A percentile compares a stretch with the other conserved stretches of the same genome.
Conservation (phyloP, 2,113 vertebrate species). For the Meriones unguiculatus region DNA sequence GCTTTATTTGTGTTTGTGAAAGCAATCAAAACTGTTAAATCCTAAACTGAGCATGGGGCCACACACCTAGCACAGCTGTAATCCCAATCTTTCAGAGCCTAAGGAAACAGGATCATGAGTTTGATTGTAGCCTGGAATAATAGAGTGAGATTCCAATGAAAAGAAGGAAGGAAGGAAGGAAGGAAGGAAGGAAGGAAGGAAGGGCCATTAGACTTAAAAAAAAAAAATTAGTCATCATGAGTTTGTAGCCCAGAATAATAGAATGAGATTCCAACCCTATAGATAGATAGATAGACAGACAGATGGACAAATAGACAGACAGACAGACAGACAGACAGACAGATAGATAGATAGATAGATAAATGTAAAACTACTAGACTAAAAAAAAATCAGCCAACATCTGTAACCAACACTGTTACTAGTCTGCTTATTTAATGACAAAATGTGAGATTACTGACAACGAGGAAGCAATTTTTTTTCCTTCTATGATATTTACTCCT, state of each 20-base stretch:
- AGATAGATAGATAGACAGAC: too few relatives aligned
- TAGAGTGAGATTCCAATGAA: not conserved
- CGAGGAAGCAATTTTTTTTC: not conserved
- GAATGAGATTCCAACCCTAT: not conserved
- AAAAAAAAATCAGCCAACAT: not conserved
- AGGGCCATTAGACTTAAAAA: too few relatives aligned
- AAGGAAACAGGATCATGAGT: not conserved
- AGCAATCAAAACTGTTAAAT: not conserved
- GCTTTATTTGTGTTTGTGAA: not conserved
- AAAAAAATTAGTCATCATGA: too few relatives aligned
- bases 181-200: too few relatives aligned
- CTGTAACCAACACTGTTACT: not conserved
- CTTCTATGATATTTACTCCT: not conserved
- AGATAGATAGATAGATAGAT: too few relatives aligned
- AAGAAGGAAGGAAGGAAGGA: too few relatives aligned
- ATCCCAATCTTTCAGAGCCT: not conserved
- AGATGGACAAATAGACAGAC: too few relatives aligned
- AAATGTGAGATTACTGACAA: not conserved
- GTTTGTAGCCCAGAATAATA: not conserved
- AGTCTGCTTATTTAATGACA: not conserved
- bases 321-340: too few relatives aligned
- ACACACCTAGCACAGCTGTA: not conserved
- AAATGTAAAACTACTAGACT: conserved; percentile 3
- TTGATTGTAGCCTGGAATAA: not conserved
- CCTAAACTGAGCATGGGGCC: not conserved